Evolutionary conservation across 2,797 vertebrate species (phyloP).

Genomic region (Adrianichthys oophorus): DNA sequence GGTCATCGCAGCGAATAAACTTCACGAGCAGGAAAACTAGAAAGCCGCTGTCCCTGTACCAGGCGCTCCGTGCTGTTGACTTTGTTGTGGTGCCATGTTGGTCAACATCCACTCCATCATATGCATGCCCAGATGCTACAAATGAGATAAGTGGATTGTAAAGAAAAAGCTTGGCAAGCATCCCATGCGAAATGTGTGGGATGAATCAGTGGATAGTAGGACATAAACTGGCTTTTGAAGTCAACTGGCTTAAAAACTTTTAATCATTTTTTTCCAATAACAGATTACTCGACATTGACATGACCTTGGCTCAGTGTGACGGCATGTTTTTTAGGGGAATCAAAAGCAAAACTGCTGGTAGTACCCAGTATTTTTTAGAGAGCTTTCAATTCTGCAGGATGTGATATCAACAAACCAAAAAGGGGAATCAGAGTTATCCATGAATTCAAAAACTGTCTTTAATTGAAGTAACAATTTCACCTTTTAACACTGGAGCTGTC

Average conservation of each 20-base stretch:
- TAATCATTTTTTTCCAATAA: slow-evolving; percentile 50
- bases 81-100: slow-evolving; percentile 74
- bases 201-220: slow-evolving; percentile 60
- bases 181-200: slow-evolving; percentile 55
- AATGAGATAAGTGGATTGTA: slow-evolving; percentile 74
- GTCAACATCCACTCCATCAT: slow-evolving; percentile 69
- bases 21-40: slow-evolving; percentile 42
- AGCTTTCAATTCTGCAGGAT: slow-evolving; percentile 64
- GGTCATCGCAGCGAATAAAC: slow-evolving; percentile 35
- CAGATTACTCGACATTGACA: slow-evolving; percentile 72
- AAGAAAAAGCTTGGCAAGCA: slow-evolving; percentile 65
- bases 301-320: slow-evolving; percentile 62
- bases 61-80: slow-evolving; percentile 64
- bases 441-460: slow-evolving; percentile 13
- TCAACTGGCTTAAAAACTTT: slow-evolving; percentile 64
- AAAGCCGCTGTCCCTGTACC: slow-evolving; percentile 56
- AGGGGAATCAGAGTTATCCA: slow-evolving; percentile 53
- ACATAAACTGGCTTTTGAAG: slow-evolving; percentile 69
- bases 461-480: too few species aligned
- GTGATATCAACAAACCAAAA: slow-evolving; percentile 62
- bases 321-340: slow-evolving; percentile 54
- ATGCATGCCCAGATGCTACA: slow-evolving; percentile 72
- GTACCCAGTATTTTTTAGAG: slow-evolving; percentile 61
- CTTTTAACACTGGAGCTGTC: too few species aligned
- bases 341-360: slow-evolving; percentile 61